phyloP scores from a whole-genome alignment of 2,888 invertebrate species.

The Neuroscelio doddi region DNA sequence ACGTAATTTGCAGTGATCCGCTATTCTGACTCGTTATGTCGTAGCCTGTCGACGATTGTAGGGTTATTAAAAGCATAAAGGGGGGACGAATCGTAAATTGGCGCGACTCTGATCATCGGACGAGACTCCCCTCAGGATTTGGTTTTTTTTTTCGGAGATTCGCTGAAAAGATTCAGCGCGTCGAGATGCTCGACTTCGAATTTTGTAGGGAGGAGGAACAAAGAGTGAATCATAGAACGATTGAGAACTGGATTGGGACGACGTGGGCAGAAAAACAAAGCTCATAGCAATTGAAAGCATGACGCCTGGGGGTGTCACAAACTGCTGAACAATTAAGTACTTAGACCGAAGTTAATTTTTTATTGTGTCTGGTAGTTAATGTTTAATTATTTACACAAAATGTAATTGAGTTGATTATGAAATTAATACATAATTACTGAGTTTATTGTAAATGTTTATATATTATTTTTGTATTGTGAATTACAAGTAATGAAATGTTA shows the following conservation, averaged over 20 bases:
- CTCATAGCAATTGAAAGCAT: not conserved
- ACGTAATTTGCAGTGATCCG: not conserved
- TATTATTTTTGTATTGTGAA: no score
- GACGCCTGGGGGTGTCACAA: not conserved
- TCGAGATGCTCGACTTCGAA: slow-evolving; percentile 19
- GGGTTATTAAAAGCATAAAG: not conserved
- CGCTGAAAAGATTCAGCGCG: slow-evolving; percentile 3
- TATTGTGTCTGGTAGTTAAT: no score
- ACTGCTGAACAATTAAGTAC: not conserved
- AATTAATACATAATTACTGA: no score
- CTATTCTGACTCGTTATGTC: not conserved
- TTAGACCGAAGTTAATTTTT: not conserved
- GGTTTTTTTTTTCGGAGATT: not conserved
- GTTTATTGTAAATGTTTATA: no score
- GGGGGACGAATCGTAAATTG: not conserved
- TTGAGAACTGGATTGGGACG: slow-evolving; percentile 9
- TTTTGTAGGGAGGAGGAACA: slow-evolving; percentile 15
- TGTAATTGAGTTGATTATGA: no score
- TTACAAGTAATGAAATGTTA: no score
- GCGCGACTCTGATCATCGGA: not conserved
- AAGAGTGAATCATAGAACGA: slow-evolving; percentile 20
- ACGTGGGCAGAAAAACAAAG: slow-evolving; percentile 4
- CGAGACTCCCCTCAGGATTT: not conserved
- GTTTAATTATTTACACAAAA: no score
- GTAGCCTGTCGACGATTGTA: not conserved